Evolutionary conservation across 2,888 invertebrate species (phyloP), one percentile per base, ranked within the genome.

Genomic region (Lymantria dispar): DNA sequence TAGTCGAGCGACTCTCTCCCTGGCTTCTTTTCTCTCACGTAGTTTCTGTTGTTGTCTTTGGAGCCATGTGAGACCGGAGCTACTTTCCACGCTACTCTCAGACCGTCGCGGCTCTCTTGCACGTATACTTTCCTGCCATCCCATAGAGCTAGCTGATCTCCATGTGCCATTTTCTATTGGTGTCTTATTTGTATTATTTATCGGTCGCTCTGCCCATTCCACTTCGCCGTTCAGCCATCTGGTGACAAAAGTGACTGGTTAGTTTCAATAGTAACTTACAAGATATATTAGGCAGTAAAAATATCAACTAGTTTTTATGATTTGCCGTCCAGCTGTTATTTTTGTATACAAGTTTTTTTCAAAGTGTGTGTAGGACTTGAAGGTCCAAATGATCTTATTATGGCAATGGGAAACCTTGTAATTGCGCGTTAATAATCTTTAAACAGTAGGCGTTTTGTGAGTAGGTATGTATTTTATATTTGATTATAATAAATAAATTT

Each of bases 31-130:
- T 64, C 95, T 93, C 68, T 96, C 96, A 45, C 95, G 93, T 43
- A 97, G 92, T 78, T 96, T 96, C 78, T 95, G 93, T 75, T 97
- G 96, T 76, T 97, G 96, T 61, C 95, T 92, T 81, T 96, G 96
- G 56, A 97, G 92, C 96, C 96, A 97, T 49, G 96, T 95, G 60
- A 95, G 86, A 22, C 93, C 92, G n/a, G 91, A 86, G 58, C 83
- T 83, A 39, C 82, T 83, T 54, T 86, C 89, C 10, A 76, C 71
- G 38, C 76, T 77, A 47, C 86, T 84, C 62, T 88, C 89, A 2
- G 88, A 87, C n/a, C 88, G 76, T 8, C 88, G 75, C 0, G 87
- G 82, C 58, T 90, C 90, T 42, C 87, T 68, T 9, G 75, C 74
- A 8, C 87, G 74, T 5, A 73, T 54, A 7, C 67, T 82, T 55